Percentiles rank a stretch among this genome's conserved stretches.
These are phyloP conservation scores for Eulemur albifrons DNA, from an alignment of 2,797 vertebrate genomes.

Conservation along the genomic window DNA sequence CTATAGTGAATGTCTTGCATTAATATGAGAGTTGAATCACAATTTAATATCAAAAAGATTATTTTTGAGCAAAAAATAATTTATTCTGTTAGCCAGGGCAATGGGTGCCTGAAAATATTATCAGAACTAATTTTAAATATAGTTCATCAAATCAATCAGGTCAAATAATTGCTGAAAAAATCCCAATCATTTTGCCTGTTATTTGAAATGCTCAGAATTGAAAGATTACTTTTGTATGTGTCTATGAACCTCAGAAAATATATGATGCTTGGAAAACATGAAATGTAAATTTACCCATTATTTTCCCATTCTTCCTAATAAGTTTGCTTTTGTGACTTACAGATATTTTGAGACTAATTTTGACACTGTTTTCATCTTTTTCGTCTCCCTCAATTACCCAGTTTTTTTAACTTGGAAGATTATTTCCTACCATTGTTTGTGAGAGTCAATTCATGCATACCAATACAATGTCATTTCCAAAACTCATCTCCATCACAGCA, in stretches of 20 bases:
- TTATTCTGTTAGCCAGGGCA: conserved; percentile 2
- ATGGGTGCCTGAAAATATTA: conserved; percentile 18
- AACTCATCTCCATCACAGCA: conserved; percentile 64
- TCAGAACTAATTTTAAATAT: conserved; percentile 18
- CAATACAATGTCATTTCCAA: conserved; percentile 67
- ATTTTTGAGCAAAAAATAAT: neutral
- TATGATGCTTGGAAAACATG: conserved; percentile 10
- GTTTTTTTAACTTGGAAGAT: conserved; percentile 47
- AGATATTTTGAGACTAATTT: conserved; percentile 49
- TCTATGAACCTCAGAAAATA: neutral
- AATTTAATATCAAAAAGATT: neutral
- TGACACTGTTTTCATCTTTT: conserved; percentile 66
- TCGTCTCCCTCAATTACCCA: conserved; percentile 17
- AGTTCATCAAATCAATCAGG: neutral
- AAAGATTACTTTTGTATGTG: neutral
- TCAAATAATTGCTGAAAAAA: neutral
- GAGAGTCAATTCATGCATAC: neutral
- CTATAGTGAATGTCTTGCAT: neutral
- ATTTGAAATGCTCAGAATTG: conserved; percentile 30
- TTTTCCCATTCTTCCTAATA: conserved; percentile 60
- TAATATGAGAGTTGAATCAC: neutral
- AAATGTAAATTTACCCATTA: conserved; percentile 25
- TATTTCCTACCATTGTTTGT: conserved; percentile 16
- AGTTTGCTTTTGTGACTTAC: conserved; percentile 37
- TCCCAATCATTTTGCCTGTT: neutral